Evolutionary conservation across 1,140 invertebrate genomes (phyloP), one percentile per base, ranked within the genome.

Genomic region (Lepidotrigona ventralis): DNA sequence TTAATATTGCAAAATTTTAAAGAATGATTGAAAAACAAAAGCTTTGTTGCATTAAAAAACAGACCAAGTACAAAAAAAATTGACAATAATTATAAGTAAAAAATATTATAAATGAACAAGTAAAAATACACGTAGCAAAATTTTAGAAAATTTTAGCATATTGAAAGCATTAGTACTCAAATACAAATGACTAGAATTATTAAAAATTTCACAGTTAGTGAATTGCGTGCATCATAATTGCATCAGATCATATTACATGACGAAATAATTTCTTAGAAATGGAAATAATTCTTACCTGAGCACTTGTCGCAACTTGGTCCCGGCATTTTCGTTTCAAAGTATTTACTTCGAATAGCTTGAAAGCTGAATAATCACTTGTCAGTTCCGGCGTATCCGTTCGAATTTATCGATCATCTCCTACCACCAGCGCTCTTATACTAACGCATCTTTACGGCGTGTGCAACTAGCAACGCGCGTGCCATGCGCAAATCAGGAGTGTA

Each of bases 341-440:
- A 58, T 39, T 86, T 82, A 74, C 46, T 82, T 19, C 29, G 70
- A 83, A 46, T 77, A 66, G 63, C n/a, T 19, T 74, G 70, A 29
- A 51, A 72, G 83, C 33, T 71, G 53, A 83, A 82, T 68, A 87
- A 86, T 79, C 76, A 91, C 89, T 90, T 83, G 75, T 81, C 82
- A 89, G 84, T 69, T 77, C 81, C 60, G 83, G 74, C 51, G 78
- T 68, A 80, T 33, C 70, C 77, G 88, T 90, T 91, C 86, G 90
- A 90, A 93, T 93, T 93, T 93, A 93, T 93, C 88, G 92, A 93
- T 92, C 91, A 73, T 73, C 84, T 90, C 91, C 92, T 89, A 90
- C 92, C 85, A 89, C 63, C 19, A 12, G 54, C 70, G 46, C 58
- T 75, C 69, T 86, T 85, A 81, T 84, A 74, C 84, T 85, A 79